These are phyloP conservation scores for Mantis religiosa DNA, from an alignment of 2,888 invertebrate genomes.

Conservation along the genomic window DNA sequence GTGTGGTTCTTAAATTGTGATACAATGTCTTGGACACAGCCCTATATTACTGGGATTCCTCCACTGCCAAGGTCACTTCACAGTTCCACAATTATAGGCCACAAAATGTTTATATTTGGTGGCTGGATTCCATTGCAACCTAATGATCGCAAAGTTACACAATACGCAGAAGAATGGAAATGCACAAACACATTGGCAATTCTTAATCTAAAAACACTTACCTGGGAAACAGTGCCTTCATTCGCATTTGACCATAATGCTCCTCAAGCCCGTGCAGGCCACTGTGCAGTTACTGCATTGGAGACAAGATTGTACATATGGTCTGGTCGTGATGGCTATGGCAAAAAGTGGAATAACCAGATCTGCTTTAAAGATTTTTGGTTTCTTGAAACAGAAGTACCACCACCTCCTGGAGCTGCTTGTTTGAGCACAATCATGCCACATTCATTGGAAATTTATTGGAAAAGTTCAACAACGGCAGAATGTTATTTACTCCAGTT, in stretches of 20 bases:
- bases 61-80: conserved; percentile 94
- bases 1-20: conserved; percentile 39
- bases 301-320: conserved; percentile 93
- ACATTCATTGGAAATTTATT: neutral
- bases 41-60: conserved; percentile 75
- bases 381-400: conserved; percentile 91
- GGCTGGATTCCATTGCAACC: conserved; percentile 97
- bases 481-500: neutral
- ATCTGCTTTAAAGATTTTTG: conserved; percentile 93
- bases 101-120: conserved; percentile 96
- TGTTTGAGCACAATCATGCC: neutral
- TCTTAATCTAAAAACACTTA: conserved; percentile 81
- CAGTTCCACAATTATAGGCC: conserved; percentile 90
- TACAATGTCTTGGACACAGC: conserved; percentile 89
- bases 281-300: conserved; percentile 87
- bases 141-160: conserved; percentile 85
- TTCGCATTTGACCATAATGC: conserved; percentile 80
- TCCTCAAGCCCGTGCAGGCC: conserved; percentile 93
- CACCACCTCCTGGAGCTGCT: conserved; percentile 62
- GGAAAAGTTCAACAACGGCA: neutral
- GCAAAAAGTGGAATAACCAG: conserved; percentile 99
- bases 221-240: conserved; percentile 89
- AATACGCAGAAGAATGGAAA: conserved; percentile 98
- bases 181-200: conserved; percentile 96
- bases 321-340: conserved; percentile 97